These are phyloP conservation scores for Gambusia yucatana DNA, from an alignment of 2,797 vertebrate genomes.

Conservation along the genomic window DNA sequence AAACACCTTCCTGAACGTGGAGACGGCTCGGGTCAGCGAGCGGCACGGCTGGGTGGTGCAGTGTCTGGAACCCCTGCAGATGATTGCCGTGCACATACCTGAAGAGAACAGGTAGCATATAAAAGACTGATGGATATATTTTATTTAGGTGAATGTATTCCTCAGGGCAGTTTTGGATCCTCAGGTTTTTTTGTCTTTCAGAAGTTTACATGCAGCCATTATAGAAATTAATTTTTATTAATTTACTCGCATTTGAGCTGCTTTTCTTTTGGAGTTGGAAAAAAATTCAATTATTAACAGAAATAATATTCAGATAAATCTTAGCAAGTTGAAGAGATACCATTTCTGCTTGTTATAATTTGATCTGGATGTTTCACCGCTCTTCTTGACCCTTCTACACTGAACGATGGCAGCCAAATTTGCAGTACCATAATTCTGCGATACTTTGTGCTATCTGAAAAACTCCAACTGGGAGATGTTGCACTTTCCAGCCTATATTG, in stretches of 20 bases:
- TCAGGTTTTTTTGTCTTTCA: neutral
- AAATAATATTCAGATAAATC: neutral
- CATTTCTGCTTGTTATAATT: neutral
- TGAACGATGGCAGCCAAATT: no score
- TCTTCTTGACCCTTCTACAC: neutral
- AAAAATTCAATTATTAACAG: neutral
- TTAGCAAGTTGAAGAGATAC: neutral
- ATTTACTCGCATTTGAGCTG: neutral
- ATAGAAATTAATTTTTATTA: neutral
- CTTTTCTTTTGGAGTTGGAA: neutral
- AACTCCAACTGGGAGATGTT: no score
- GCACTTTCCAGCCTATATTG: no score
- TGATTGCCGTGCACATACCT: constrained; percentile 97
- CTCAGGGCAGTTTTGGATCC: neutral
- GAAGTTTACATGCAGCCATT: neutral
- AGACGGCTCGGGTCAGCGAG: constrained; percentile 93
- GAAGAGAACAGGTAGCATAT: constrained; percentile 89
- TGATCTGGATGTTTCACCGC: neutral
- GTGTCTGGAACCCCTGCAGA: constrained; percentile 93
- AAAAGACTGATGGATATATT: neutral
- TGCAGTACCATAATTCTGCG: no score
- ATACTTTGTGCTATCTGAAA: no score
- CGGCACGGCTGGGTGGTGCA: constrained; percentile 96
- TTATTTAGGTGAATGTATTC: neutral
- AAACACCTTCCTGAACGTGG: constrained; percentile 91